These are phyloP conservation scores for Lota lota DNA, from an alignment of 2,113 vertebrate genomes.

Conservation along the genomic window DNA sequence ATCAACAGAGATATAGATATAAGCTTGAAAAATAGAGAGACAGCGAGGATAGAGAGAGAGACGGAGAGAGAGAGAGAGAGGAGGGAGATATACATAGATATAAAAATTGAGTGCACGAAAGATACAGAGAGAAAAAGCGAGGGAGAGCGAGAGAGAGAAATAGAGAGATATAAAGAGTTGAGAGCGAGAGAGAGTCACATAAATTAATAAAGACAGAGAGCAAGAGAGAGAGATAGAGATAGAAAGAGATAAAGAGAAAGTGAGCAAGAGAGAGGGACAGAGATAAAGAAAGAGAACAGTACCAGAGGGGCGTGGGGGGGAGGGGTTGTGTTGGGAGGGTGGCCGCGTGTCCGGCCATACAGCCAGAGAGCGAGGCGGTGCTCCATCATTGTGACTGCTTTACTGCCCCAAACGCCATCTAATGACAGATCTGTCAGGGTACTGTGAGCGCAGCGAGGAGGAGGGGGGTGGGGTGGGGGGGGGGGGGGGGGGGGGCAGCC, in stretches of 20 bases:
- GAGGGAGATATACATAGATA: too few species aligned
- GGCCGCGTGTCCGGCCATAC: background rate
- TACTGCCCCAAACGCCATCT: constrained; percentile 67
- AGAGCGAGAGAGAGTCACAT: background rate
- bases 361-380: constrained; percentile 26
- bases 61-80: too few species aligned
- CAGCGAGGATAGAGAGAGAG: background rate
- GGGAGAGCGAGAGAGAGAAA: background rate
- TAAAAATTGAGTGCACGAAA: too few species aligned
- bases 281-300: background rate
- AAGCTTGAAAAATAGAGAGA: constrained; percentile 29
- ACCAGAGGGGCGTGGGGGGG: background rate
- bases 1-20: background rate
- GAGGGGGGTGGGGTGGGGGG: constrained; percentile 21
- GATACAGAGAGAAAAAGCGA: too few species aligned
- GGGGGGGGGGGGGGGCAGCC: background rate
- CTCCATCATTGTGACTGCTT: constrained; percentile 71
- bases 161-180: background rate
- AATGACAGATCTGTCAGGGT: constrained; percentile 73
- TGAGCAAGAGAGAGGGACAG: background rate
- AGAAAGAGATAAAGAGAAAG: background rate
- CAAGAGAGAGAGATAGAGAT: background rate
- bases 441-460: constrained; percentile 49
- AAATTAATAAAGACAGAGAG: background rate
- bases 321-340: constrained; percentile 7